Base-by-base conservation (phyloP, 1,140 invertebrate genomes). In the Globodera ellingtonae region DNA sequence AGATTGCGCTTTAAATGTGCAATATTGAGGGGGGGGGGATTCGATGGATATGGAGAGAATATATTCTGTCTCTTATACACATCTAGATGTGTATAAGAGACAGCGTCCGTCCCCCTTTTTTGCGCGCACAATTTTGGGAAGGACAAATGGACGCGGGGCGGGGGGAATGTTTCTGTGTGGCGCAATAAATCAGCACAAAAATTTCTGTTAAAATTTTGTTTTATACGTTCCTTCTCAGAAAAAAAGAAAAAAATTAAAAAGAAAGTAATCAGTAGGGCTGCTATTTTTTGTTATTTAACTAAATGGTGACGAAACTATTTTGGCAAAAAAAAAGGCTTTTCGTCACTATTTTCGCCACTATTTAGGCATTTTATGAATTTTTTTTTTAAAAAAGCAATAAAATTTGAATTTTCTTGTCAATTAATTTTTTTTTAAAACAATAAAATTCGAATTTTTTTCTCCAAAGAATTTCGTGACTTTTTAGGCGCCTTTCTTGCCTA, bases 121-220 rank as follows among this genome's bases (percentile, higher is more conserved):
- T 62, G 13, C 18, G 56, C 56, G 56, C 56, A 18, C 56, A 62
- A 62, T 62, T 62, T 62, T 62, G 56, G 56, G 56, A 62, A 62
- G 56, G 56, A 62, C 67, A 47, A 47, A 70, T 35, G 13, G 67
- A 70, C 67, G 67, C 24, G 67, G 35, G 18, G 35, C 67, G 67
- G 46, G 9, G 66, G 66, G 9, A 47, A 70, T 44, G 24, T 44
- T 70, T 70, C 9, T 35, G n/a, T 67, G 67, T 77, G 62, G 75
- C 65, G 65, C 69, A 77, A 65, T 59, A 67, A 69, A 76, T 50
- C 35, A 73, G 44, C 48, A 76, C 62, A 76, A 65, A 67, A 76
- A 47, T 75, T 46, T 35, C 44, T 75, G 24, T 75, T 9, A 50
- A 47, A 47, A 18, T 67, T 75, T 7, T 44, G 44, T 15, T 15